Evolutionary conservation across 1,140 invertebrate species (phyloP).

Genomic region (Apis cerana): DNA sequence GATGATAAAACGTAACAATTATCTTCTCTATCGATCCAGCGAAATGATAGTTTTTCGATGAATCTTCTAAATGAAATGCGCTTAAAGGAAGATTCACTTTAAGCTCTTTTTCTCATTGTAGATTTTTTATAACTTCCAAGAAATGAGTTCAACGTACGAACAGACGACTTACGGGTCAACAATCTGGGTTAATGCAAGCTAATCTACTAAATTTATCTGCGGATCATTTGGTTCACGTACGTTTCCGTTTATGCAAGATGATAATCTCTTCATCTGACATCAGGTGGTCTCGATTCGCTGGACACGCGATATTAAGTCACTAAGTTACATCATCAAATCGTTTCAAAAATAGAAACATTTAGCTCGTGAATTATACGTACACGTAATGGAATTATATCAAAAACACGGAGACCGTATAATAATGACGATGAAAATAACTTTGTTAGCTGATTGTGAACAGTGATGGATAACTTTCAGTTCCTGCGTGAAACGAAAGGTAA

Average conservation of each 20-base stretch:
- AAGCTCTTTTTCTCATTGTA: conserved; percentile 28
- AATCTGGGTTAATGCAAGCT: conserved; percentile 57
- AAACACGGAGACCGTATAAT: background rate
- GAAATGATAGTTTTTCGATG: background rate
- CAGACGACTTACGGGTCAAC: conserved; percentile 41
- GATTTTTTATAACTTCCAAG: background rate
- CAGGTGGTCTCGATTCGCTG: conserved; percentile 40
- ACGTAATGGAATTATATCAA: conserved; percentile 14
- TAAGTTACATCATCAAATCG: background rate
- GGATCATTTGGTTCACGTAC: conserved; percentile 55
- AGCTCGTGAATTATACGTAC: background rate
- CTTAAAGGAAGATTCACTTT: no score
- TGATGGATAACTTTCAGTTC: background rate
- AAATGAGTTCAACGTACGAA: conserved; percentile 51
- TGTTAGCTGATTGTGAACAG: background rate
- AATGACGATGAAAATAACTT: background rate
- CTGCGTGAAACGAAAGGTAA: background rate
- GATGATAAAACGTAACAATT: no score
- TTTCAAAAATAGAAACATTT: conserved; percentile 7
- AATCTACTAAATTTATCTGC: conserved; percentile 65
- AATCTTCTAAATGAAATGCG: background rate
- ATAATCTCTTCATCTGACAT: conserved; percentile 59
- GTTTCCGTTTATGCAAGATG: conserved; percentile 41
- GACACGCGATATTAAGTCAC: conserved; percentile 21
- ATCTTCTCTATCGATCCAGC: background rate